Evolutionary conservation across 2,888 invertebrate species (phyloP).

Genomic region (Heliothis peltigera): DNA sequence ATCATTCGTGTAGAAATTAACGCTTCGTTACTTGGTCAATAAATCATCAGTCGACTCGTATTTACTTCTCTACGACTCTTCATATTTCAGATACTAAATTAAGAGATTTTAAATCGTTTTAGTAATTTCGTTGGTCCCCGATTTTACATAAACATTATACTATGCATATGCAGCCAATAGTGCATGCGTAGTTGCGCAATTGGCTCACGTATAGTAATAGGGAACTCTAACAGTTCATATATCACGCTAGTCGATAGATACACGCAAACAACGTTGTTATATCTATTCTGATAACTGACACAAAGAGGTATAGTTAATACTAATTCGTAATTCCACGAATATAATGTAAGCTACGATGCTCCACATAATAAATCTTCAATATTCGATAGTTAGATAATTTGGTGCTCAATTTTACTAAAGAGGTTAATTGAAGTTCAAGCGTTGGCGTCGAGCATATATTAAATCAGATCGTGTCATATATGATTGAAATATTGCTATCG

Average conservation of each 20-base stretch:
- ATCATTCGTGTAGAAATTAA: conserved; percentile 49
- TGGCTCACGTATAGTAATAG: conserved; percentile 17
- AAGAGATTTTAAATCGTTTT: conserved; percentile 46
- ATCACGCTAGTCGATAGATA: conserved; percentile 36
- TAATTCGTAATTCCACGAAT: conserved; percentile 1
- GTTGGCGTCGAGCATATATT: conserved; percentile 30
- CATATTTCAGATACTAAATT: conserved; percentile 40
- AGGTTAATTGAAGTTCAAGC: conserved; percentile 39
- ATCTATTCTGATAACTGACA: conserved; percentile 33
- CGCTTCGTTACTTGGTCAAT: conserved; percentile 46
- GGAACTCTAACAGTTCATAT: conserved; percentile 23
- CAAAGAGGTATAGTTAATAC: conserved; percentile 7
- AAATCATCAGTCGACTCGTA: conserved; percentile 41
- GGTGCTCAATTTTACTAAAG: conserved; percentile 21
- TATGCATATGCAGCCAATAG: conserved; percentile 21
- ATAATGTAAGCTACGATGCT: not conserved
- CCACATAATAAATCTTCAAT: conserved; percentile 8
- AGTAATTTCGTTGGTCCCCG: conserved; percentile 14
- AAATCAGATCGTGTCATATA: conserved; percentile 18
- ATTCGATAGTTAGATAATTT: conserved; percentile 5
- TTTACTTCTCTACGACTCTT: conserved; percentile 34
- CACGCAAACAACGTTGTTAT: conserved; percentile 30
- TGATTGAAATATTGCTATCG: conserved; percentile 7
- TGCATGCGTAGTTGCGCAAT: conserved; percentile 34
- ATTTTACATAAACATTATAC: conserved; percentile 38